These are phyloP conservation scores for Drosophila littoralis DNA, from an alignment of 1,140 invertebrate species.

Conservation along the genomic window DNA sequence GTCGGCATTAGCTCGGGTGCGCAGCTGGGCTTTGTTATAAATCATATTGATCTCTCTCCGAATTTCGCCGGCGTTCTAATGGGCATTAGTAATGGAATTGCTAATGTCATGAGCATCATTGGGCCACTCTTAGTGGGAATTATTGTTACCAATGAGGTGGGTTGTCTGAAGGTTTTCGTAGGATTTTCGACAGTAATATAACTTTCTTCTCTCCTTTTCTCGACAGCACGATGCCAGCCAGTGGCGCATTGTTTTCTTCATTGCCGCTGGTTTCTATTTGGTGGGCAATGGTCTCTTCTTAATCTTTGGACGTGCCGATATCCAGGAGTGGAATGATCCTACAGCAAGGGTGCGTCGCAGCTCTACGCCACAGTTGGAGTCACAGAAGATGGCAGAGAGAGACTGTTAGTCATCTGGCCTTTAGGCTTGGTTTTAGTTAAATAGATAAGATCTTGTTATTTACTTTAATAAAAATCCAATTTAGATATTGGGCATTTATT, in stretches of 20 bases:
- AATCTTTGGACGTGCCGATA: slow-evolving; percentile 87
- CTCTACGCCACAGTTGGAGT: slow-evolving; percentile 52
- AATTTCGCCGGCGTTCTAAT: slow-evolving; percentile 90
- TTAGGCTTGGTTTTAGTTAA: not conserved
- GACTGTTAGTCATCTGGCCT: slow-evolving; percentile 22
- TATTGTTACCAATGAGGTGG: slow-evolving; percentile 88
- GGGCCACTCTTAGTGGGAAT: slow-evolving; percentile 88
- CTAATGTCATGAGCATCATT: slow-evolving; percentile 90
- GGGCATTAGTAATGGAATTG: slow-evolving; percentile 90
- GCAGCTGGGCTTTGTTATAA: slow-evolving; percentile 89
- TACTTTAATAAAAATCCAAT: not conserved
- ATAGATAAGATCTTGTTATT: not conserved
- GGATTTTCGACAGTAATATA: not conserved
- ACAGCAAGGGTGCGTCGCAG: slow-evolving; percentile 29
- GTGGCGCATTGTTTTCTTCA: slow-evolving; percentile 92
- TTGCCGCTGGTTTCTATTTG: slow-evolving; percentile 89
- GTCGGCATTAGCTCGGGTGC: slow-evolving; percentile 91
- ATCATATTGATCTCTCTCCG: slow-evolving; percentile 91
- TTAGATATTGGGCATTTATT: not conserved
- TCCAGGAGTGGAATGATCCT: slow-evolving; percentile 88
- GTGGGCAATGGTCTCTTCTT: slow-evolving; percentile 89
- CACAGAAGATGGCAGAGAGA: slow-evolving; percentile 38
- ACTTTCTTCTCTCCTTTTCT: not conserved
- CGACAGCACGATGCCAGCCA: slow-evolving; percentile 85
- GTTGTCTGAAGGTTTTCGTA: slow-evolving; percentile 7